Percentiles rank a stretch among this genome's conserved stretches.
These are phyloP conservation scores for Ancistrus triradiatus DNA, from an alignment of 2,113 vertebrate genomes.

Conservation along the genomic window DNA sequence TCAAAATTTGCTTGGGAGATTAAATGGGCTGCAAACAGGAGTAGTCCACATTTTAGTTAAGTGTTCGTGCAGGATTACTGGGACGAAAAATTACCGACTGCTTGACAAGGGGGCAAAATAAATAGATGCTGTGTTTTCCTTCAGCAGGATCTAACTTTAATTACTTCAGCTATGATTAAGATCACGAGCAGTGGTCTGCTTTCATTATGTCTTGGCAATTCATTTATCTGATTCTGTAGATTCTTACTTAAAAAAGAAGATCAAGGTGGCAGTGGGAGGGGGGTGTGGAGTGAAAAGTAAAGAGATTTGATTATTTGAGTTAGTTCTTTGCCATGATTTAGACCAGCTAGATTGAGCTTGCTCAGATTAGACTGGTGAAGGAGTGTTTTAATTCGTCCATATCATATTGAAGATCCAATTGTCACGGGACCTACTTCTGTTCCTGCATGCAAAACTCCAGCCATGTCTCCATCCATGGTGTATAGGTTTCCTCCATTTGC, in stretches of 20 bases:
- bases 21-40: neutral
- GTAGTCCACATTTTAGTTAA: neutral
- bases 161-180: constrained; percentile 58
- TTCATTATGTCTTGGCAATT: constrained; percentile 44
- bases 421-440: too few relatives aligned
- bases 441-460: too few relatives aligned
- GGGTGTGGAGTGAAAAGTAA: neutral
- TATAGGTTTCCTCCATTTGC: too few relatives aligned
- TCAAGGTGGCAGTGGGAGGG: constrained; percentile 41
- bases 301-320: constrained; percentile 1
- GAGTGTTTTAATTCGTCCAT: too few relatives aligned
- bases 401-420: too few relatives aligned
- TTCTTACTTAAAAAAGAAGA: constrained; percentile 62
- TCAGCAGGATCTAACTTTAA: constrained; percentile 54
- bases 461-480: too few relatives aligned
- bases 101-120: constrained; percentile 6
- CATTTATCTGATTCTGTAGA: constrained; percentile 53
- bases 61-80: neutral
- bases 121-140: constrained; percentile 20
- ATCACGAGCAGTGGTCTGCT: constrained; percentile 52
- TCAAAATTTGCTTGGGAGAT: too few relatives aligned
- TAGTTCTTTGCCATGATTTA: too few relatives aligned
- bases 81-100: neutral
- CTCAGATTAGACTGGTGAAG: too few relatives aligned
- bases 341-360: too few relatives aligned